Evolutionary conservation across 2,113 vertebrate species (phyloP).

Genomic region (Ageneiosus marmoratus): DNA sequence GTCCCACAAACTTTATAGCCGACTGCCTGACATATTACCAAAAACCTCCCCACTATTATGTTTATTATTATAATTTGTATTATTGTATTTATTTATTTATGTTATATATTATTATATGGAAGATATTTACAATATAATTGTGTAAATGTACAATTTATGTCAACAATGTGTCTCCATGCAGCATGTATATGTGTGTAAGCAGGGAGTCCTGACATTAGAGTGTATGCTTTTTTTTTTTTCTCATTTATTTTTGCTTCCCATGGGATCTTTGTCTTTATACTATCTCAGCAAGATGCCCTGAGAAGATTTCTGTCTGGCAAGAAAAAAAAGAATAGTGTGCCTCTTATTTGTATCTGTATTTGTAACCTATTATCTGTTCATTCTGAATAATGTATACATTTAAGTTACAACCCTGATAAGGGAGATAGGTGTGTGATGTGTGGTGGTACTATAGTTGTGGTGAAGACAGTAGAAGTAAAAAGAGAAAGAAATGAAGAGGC

Average conservation of each 20-base stretch:
- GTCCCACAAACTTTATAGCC: background rate
- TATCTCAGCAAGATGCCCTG: background rate
- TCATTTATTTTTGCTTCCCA: background rate
- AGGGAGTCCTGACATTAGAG: no score
- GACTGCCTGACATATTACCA: background rate
- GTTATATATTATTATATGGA: no score
- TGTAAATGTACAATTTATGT: no score
- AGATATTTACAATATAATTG: no score
- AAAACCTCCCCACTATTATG: background rate
- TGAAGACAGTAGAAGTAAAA: background rate
- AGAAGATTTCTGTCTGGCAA: background rate
- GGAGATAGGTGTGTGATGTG: background rate
- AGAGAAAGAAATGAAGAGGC: background rate
- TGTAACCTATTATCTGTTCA: background rate
- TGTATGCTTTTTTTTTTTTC: background rate
- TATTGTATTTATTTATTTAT: no score
- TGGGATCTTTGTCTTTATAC: background rate
- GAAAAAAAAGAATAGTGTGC: background rate
- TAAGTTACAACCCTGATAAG: background rate
- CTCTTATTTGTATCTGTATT: background rate
- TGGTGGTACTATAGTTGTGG: background rate
- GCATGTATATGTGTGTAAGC: no score
- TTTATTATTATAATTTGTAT: no score
- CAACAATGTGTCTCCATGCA: no score
- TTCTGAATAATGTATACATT: background rate